Percentiles rank a stretch among this genome's conserved stretches.
phyloP scores from a whole-genome alignment of 2,888 invertebrate genomes.

The Sussaba pulchella region DNA sequence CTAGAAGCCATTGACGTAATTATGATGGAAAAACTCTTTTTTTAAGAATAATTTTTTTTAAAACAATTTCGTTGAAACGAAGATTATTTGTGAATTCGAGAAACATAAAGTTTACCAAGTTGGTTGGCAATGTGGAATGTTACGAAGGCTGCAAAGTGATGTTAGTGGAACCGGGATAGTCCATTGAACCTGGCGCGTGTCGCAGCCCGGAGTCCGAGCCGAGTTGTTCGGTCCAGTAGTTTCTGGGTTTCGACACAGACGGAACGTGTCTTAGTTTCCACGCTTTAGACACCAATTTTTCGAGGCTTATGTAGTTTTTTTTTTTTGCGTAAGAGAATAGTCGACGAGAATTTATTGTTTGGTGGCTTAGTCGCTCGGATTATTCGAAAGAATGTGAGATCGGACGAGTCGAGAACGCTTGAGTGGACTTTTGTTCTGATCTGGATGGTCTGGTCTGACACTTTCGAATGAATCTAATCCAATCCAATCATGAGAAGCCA shows the following conservation, averaged over 20 bases:
- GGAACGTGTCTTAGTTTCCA: constrained; percentile 4
- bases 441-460: not conserved
- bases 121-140: not conserved
- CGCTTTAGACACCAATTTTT: constrained; percentile 11
- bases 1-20: no score
- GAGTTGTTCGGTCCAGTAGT: constrained; percentile 43
- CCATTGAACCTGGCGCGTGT: constrained; percentile 48
- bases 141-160: not conserved
- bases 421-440: not conserved
- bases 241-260: constrained; percentile 33
- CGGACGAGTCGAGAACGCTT: constrained; percentile 8
- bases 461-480: no score
- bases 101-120: not conserved
- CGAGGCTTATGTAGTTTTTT: constrained; percentile 38
- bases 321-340: constrained; percentile 46
- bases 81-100: not conserved
- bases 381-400: constrained; percentile 8
- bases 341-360: constrained; percentile 14
- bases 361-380: not conserved
- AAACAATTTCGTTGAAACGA: not conserved
- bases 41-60: no score
- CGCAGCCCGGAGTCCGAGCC: constrained; percentile 37
- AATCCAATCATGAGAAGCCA: no score
- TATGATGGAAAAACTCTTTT: no score
- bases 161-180: constrained; percentile 15